These are phyloP conservation scores for Tenualosa ilisha DNA, from an alignment of 2,797 vertebrate species.

Conservation along the genomic window DNA sequence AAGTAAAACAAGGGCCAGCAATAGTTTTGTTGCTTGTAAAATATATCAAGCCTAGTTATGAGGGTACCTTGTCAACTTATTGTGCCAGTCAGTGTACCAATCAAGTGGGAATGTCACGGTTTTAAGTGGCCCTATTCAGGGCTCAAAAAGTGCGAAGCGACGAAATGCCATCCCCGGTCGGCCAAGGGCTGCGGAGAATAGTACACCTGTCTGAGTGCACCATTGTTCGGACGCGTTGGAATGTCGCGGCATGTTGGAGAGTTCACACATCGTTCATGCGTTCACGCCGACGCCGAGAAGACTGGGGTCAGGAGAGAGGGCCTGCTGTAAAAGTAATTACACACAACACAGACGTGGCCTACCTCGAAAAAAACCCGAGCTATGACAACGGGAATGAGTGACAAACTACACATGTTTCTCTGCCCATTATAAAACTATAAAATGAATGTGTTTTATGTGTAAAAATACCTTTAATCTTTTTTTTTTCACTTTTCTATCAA, in stretches of 20 bases:
- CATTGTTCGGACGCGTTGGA: slow-evolving; percentile 59
- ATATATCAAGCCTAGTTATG: not conserved
- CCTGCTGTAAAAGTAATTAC: slow-evolving; percentile 64
- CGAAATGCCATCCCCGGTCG: slow-evolving; percentile 35
- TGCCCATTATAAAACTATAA: too few species aligned
- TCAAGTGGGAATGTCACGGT: slow-evolving; percentile 52
- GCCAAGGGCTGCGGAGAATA: slow-evolving; percentile 30
- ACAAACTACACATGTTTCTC: not conserved
- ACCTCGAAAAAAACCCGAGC: slow-evolving; percentile 14
- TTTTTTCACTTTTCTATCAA: not conserved
- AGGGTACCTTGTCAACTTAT: not conserved
- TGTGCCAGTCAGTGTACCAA: slow-evolving; percentile 45
- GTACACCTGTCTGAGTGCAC: slow-evolving; percentile 69
- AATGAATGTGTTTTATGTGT: too few species aligned
- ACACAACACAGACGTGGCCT: slow-evolving; percentile 54
- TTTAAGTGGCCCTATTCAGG: slow-evolving; percentile 52
- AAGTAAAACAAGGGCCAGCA: not conserved
- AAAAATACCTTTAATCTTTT: not conserved
- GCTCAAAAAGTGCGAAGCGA: slow-evolving; percentile 46
- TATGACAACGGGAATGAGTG: not conserved
- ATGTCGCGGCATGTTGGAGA: slow-evolving; percentile 61
- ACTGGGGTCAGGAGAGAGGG: slow-evolving; percentile 65
- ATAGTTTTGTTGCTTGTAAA: not conserved
- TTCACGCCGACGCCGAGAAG: slow-evolving; percentile 72
- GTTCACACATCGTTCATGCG: slow-evolving; percentile 71